Percentiles rank a stretch among this genome's conserved stretches.
Evolutionary conservation across 2,797 vertebrate species (phyloP).

Genomic region (Tragopan temminckii): DNA sequence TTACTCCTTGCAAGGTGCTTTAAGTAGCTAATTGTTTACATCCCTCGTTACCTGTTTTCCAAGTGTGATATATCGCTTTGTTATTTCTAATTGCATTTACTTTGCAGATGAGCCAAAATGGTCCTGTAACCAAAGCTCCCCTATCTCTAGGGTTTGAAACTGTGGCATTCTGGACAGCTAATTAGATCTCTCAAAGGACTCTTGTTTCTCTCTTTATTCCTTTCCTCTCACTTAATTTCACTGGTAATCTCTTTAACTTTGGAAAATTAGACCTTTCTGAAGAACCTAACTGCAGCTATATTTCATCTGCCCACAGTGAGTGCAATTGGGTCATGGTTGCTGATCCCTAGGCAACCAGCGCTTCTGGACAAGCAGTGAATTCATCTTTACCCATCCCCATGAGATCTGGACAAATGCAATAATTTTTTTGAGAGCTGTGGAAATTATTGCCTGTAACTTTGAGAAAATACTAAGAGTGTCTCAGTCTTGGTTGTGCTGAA

Average conservation of each 20-base stretch:
- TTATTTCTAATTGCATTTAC: neutral
- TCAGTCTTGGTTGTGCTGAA: accelerated
- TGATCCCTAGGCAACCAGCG: neutral
- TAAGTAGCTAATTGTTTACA: constrained; percentile 12
- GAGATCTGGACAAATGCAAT: constrained; percentile 14
- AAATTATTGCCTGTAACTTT: neutral
- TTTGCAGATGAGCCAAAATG: neutral
- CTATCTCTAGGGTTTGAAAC: neutral
- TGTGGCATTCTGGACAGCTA: constrained; percentile 1
- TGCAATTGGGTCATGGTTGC: neutral
- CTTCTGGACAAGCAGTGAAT: constrained; percentile 27
- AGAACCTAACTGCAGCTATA: neutral
- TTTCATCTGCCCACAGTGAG: constrained; percentile 17
- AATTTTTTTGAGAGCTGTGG: neutral
- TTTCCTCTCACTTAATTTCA: constrained; percentile 54
- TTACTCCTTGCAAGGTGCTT: neutral
- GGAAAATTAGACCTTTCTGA: constrained; percentile 33
- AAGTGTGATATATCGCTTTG: neutral
- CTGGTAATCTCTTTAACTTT: constrained; percentile 34
- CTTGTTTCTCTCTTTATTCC: neutral
- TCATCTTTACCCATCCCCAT: constrained; percentile 38
- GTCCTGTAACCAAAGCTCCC: neutral
- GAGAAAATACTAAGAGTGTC: neutral
- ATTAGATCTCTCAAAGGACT: constrained; percentile 29
- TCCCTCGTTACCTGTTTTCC: neutral